Percentiles rank a stretch among this genome's conserved stretches.
These are phyloP conservation scores for Diabrotica balteata DNA, from an alignment of 2,888 invertebrate genomes.

Conservation along the genomic window DNA sequence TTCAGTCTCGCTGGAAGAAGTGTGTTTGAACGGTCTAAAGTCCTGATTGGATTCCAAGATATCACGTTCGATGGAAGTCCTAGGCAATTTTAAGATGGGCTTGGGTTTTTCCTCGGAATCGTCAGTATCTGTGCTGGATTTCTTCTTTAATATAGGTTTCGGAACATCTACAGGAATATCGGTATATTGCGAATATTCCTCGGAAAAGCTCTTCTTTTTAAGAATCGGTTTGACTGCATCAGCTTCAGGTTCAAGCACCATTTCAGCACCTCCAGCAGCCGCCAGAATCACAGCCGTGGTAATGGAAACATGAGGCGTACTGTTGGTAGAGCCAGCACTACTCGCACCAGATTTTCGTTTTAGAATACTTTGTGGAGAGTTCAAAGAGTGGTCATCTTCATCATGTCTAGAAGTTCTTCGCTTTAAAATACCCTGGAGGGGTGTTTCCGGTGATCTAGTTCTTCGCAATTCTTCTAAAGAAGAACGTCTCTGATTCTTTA, in stretches of 20 bases:
- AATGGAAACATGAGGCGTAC: constrained; percentile 73
- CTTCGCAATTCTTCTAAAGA: constrained; percentile 75
- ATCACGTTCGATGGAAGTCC: constrained; percentile 51
- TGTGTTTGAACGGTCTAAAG: constrained; percentile 31
- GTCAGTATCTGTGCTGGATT: constrained; percentile 77
- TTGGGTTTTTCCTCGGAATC: constrained; percentile 77
- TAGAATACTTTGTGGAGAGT: constrained; percentile 78
- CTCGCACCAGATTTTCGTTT: constrained; percentile 79
- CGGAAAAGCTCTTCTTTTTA: constrained; percentile 81
- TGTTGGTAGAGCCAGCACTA: constrained; percentile 63
- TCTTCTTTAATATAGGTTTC: constrained; percentile 87
- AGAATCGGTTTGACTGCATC: constrained; percentile 74
- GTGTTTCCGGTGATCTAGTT: constrained; percentile 70
- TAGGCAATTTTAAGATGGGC: constrained; percentile 79
- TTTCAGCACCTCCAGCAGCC: constrained; percentile 66
- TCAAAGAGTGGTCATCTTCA: constrained; percentile 68
- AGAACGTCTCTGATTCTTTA: constrained; percentile 73
- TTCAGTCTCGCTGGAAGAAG: constrained; percentile 64
- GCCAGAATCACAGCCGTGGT: constrained; percentile 72
- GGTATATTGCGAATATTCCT: constrained; percentile 66
- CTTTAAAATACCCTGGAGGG: constrained; percentile 73
- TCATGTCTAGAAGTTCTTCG: constrained; percentile 72
- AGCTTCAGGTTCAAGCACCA: constrained; percentile 55
- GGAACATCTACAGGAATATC: constrained; percentile 62
- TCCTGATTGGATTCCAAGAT: constrained; percentile 34